These are phyloP conservation scores for Melanotus villosus DNA, from an alignment of 2,888 invertebrate genomes.

Conservation along the genomic window DNA sequence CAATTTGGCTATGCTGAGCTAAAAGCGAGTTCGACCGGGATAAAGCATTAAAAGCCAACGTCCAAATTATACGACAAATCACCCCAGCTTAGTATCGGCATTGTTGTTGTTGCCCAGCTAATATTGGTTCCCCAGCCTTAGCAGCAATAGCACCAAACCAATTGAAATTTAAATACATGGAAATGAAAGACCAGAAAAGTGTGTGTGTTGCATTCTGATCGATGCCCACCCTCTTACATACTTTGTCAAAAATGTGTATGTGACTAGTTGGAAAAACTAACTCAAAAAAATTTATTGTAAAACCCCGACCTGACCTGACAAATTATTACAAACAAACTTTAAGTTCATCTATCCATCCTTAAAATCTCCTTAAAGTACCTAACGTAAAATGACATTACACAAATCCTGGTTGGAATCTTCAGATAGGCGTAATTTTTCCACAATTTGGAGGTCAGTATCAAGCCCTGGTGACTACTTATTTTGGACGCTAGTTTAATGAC, in stretches of 20 bases:
- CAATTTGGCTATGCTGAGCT: constrained; percentile 37
- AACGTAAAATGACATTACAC: too few relatives aligned
- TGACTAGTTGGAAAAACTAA: too few relatives aligned
- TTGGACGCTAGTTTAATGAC: too few relatives aligned
- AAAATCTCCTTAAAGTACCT: too few relatives aligned
- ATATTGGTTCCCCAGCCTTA: constrained; percentile 7
- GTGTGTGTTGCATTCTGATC: not conserved
- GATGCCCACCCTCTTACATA: constrained; percentile 1
- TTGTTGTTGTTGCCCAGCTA: constrained; percentile 34
- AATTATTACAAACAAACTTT: too few relatives aligned
- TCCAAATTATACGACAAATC: constrained; percentile 55
- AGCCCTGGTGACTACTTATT: too few relatives aligned
- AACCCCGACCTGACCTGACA: too few relatives aligned
- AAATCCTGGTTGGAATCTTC: too few relatives aligned
- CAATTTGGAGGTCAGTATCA: too few relatives aligned
- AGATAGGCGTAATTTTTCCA: too few relatives aligned
- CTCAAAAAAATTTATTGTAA: not conserved
- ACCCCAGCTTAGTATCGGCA: constrained; percentile 48
- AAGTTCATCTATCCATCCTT: too few relatives aligned
- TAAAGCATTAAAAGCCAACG: constrained; percentile 43
- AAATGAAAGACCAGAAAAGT: not conserved
- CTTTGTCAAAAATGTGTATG: not conserved
- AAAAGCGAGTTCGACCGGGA: constrained; percentile 6
- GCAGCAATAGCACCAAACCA: constrained; percentile 18
- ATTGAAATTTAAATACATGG: constrained; percentile 19